phyloP scores from a whole-genome alignment of 1,140 invertebrate species.

The Caenorhabditis tropicalis region DNA sequence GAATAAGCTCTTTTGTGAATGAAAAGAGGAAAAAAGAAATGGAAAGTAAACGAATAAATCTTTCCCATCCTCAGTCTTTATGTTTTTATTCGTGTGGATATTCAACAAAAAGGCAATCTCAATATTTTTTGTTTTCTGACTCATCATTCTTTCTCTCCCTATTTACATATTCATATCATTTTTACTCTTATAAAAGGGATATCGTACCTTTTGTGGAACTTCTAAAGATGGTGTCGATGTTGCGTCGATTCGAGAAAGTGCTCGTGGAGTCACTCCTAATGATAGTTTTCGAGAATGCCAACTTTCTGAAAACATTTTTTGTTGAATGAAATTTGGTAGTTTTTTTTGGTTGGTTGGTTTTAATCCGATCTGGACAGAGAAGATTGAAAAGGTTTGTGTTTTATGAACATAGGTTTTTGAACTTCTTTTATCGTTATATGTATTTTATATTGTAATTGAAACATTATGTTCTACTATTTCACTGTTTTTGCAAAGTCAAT shows the following conservation, averaged over 20 bases:
- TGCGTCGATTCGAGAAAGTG: slow-evolving; percentile 15
- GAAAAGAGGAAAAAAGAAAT: too few relatives aligned
- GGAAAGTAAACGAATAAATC: too few relatives aligned
- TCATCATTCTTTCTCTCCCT: too few relatives aligned
- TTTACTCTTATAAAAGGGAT: background rate
- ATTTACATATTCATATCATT: background rate
- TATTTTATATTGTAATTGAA: too few relatives aligned
- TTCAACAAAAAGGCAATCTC: too few relatives aligned
- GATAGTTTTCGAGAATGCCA: slow-evolving; percentile 4
- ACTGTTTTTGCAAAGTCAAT: background rate
- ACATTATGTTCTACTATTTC: too few relatives aligned
- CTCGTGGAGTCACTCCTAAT: slow-evolving; percentile 5
- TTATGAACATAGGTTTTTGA: background rate
- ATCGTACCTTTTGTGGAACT: background rate
- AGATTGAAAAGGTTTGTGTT: background rate
- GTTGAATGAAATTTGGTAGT: background rate
- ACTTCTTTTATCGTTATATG: background rate
- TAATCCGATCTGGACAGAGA: background rate
- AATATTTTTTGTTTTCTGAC: too few relatives aligned
- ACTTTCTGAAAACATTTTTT: slow-evolving; percentile 13
- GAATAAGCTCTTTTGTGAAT: too few relatives aligned
- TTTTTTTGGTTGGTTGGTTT: background rate
- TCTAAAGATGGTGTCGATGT: slow-evolving; percentile 10
- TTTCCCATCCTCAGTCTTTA: too few relatives aligned
- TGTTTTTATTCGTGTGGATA: too few relatives aligned